Percentiles rank a stretch among this genome's conserved stretches.
phyloP scores from a whole-genome alignment of 2,113 vertebrate species.

The Mesocricetus auratus region DNA sequence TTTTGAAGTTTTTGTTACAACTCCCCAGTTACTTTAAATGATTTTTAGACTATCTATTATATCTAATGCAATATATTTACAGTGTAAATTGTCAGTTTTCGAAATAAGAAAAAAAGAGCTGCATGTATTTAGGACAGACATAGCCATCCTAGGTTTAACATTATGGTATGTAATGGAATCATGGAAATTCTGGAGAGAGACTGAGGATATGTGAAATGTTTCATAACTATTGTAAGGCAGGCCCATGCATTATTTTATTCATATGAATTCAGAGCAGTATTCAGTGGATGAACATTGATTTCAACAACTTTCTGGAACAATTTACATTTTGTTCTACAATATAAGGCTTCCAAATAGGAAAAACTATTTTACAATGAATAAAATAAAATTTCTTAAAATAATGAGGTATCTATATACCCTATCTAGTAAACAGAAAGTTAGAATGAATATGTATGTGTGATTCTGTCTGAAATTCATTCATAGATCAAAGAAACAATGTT shows the following conservation, averaged over 20 bases:
- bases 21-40: neutral
- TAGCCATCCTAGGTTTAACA: neutral
- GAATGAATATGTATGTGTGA: neutral
- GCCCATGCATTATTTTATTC: neutral
- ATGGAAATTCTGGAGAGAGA: neutral
- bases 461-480: neutral
- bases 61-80: neutral
- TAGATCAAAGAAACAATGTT: neutral
- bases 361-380: neutral
- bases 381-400: neutral
- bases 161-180: neutral
- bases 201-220: neutral
- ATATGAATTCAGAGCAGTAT: neutral
- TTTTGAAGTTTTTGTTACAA: neutral
- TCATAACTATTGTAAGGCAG: neutral
- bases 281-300: neutral
- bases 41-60: too few relatives aligned
- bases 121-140: neutral
- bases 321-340: neutral
- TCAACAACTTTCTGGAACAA: neutral
- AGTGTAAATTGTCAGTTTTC: neutral
- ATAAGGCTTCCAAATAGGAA: neutral
- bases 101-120: neutral
- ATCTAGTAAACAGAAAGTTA: neutral
- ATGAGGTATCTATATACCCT: neutral